Conservation (phyloP, 2,113 vertebrate genomes). For the Heterotilapia buettikoferi region DNA sequence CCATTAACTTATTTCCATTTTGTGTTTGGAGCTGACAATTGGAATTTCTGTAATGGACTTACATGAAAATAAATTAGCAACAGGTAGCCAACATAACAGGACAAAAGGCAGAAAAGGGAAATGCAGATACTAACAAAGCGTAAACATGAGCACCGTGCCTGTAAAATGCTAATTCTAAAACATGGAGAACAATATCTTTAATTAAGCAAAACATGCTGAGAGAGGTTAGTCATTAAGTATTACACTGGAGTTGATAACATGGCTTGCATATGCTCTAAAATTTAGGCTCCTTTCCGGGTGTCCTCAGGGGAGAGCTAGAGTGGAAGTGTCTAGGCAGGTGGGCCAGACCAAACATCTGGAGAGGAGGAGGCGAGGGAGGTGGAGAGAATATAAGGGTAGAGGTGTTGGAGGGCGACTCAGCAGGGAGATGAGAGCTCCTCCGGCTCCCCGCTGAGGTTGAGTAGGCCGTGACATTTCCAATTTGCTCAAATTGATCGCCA, state of each 20-base stretch:
- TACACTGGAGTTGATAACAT: not conserved
- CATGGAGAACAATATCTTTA: not conserved
- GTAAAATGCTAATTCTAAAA: not conserved
- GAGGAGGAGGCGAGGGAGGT: conserved; percentile 6
- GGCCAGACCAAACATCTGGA: conserved; percentile 59
- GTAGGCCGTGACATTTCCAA: conserved; percentile 75
- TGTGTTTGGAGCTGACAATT: not conserved
- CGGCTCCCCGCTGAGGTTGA: conserved; percentile 65
- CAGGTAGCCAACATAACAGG: not conserved
- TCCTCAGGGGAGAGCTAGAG: not conserved
- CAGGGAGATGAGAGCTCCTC: conserved; percentile 60
- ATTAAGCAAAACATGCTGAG: not conserved
- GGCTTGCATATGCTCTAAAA: not conserved
- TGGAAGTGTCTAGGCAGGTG: conserved; percentile 2
- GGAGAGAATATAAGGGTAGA: conserved; percentile 35
- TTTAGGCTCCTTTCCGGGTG: not conserved
- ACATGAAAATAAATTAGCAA: not conserved
- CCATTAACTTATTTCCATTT: not conserved
- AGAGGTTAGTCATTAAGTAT: not conserved
- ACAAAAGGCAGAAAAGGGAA: not conserved
- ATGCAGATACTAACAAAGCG: not conserved
- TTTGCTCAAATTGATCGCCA: conserved; percentile 73
- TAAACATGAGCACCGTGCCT: not conserved
- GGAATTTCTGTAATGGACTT: not conserved
- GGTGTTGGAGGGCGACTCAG: conserved; percentile 42